Percentiles rank a stretch among this genome's conserved stretches.
Evolutionary conservation across 2,888 invertebrate genomes (phyloP).

Genomic region (Leptinotarsa juncta): DNA sequence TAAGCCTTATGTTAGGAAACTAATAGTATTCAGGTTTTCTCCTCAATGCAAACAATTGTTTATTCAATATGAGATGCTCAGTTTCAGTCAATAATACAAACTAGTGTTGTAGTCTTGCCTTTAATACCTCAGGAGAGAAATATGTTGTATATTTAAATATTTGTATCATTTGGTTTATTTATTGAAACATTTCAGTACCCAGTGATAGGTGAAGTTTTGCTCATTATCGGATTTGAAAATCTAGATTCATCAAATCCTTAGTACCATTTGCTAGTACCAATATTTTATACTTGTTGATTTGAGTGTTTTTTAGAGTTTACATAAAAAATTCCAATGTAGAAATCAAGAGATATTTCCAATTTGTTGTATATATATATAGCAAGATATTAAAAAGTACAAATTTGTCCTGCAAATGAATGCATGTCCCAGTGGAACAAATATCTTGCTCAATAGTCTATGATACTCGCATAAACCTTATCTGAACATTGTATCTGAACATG

Average conservation of each 20-base stretch:
- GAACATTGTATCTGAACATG: background rate
- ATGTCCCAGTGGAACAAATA: background rate
- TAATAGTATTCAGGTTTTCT: too few species aligned
- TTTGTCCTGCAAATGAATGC: background rate
- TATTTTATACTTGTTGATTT: constrained; percentile 18
- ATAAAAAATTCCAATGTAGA: background rate
- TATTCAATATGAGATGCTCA: too few species aligned
- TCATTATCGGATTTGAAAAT: constrained; percentile 5
- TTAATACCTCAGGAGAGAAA: background rate
- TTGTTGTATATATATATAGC: background rate
- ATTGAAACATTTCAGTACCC: background rate
- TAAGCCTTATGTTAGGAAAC: too few species aligned
- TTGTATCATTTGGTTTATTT: background rate
- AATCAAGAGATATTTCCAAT: background rate
- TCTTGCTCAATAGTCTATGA: constrained; percentile 1
- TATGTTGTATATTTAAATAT: too few species aligned
- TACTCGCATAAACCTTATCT: background rate
- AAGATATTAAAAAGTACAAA: constrained; percentile 2
- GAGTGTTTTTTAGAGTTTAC: constrained; percentile 13
- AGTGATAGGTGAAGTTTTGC: background rate
- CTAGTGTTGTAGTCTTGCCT: background rate
- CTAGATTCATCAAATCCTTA: background rate
- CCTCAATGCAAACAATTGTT: too few species aligned
- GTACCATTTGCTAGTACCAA: constrained; percentile 8
- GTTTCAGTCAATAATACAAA: background rate